Evolutionary conservation across 2,113 vertebrate species (phyloP).

Genomic region (Campylorhamphus procurvoides): DNA sequence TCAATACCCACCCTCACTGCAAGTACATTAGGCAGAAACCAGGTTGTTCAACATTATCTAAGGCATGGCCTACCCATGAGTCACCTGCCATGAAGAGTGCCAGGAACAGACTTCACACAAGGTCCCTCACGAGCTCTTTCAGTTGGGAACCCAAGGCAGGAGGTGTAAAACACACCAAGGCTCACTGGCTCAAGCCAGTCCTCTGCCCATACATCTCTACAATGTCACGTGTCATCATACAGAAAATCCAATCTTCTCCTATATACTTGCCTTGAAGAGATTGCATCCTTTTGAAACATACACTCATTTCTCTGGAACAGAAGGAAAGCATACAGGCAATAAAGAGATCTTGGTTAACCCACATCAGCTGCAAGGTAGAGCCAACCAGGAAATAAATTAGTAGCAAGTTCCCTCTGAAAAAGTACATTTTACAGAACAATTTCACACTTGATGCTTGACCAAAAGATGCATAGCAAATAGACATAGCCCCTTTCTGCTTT

Average conservation of each 20-base stretch:
- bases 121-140: background rate
- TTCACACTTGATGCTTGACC: slow-evolving; percentile 49
- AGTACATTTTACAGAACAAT: slow-evolving; percentile 40
- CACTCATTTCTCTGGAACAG: background rate
- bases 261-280: background rate
- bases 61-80: background rate
- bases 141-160: background rate
- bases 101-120: background rate
- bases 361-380: background rate
- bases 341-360: background rate
- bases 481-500: slow-evolving; percentile 28
- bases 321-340: background rate
- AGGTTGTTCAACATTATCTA: background rate
- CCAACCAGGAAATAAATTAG: slow-evolving; percentile 28
- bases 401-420: background rate
- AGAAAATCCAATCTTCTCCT: background rate
- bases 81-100: background rate
- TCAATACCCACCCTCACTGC: background rate
- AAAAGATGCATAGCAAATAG: slow-evolving; percentile 37
- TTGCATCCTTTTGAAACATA: background rate
- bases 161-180: background rate
- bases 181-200: background rate
- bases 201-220: background rate
- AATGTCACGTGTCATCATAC: background rate
- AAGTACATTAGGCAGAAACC: slow-evolving; percentile 29